Conservation (phyloP, 2,113 vertebrate genomes). For the Urocolius indicus region DNA sequence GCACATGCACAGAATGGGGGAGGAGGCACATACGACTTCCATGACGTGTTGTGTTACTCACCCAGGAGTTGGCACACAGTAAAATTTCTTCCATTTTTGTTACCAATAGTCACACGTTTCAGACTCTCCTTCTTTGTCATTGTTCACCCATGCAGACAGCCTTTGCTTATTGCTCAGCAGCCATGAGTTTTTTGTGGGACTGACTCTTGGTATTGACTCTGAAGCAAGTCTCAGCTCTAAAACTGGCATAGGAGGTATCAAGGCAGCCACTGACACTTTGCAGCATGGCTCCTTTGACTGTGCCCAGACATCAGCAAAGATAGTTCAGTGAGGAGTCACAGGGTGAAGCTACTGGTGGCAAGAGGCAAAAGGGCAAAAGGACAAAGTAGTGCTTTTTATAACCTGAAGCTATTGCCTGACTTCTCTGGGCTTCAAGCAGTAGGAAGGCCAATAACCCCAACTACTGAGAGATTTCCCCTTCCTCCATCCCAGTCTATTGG, state of each 20-base stretch:
- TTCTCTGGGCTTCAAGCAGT: neutral
- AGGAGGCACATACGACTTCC: neutral
- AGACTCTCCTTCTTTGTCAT: neutral
- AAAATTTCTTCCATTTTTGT: neutral
- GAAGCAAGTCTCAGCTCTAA: neutral
- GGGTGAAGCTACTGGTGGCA: neutral
- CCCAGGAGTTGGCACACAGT: neutral
- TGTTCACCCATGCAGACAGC: neutral
- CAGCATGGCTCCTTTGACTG: neutral
- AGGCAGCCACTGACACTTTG: neutral
- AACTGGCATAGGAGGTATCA: neutral
- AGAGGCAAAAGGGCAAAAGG: neutral
- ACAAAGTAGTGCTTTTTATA: neutral
- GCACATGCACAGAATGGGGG: fast-evolving
- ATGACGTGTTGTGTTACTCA: fast-evolving
- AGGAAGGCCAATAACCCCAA: neutral
- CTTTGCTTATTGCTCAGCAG: neutral
- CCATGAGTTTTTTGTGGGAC: neutral
- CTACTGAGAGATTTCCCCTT: neutral
- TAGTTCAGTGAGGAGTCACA: neutral
- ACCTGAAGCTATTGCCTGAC: neutral
- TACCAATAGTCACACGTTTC: neutral
- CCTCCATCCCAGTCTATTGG: neutral
- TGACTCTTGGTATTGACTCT: neutral
- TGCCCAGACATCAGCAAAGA: neutral